Conservation (phyloP, 2,113 vertebrate genomes). For the Balaenoptera acutorostrata region DNA sequence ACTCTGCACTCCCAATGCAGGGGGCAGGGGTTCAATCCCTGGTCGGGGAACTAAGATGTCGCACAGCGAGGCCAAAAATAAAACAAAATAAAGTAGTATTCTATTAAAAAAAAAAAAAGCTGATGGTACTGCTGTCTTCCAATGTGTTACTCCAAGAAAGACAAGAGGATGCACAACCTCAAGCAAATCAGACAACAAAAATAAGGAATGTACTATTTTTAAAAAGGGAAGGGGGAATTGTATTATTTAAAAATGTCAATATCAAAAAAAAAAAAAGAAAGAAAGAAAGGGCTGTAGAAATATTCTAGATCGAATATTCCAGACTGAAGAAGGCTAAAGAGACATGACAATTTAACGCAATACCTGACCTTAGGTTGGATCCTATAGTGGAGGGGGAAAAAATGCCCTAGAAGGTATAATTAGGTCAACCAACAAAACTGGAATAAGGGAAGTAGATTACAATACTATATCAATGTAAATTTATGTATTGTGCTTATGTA, state of each 20-base stretch:
- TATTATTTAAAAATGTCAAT: background rate
- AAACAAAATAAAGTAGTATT: no score
- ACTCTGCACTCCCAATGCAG: no score
- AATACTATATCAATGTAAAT: background rate
- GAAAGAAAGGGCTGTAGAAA: background rate
- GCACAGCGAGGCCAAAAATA: no score
- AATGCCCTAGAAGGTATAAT: background rate
- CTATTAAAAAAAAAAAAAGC: no score
- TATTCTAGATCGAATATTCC: background rate
- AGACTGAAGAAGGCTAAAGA: background rate
- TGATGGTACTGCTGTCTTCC: background rate
- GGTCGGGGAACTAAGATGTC: no score
- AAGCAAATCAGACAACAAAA: background rate
- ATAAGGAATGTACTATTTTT: background rate
- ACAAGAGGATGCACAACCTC: background rate
- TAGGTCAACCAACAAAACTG: background rate
- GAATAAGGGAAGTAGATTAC: no score
- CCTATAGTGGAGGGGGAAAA: background rate
- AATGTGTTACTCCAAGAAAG: background rate
- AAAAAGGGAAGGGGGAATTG: background rate
- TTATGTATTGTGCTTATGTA: background rate
- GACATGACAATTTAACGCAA: background rate
- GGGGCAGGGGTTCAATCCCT: no score
- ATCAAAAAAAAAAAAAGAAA: background rate
- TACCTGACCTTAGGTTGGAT: background rate